Evolutionary conservation across 2,888 invertebrate species (phyloP).

Genomic region (Mamestra brassicae): DNA sequence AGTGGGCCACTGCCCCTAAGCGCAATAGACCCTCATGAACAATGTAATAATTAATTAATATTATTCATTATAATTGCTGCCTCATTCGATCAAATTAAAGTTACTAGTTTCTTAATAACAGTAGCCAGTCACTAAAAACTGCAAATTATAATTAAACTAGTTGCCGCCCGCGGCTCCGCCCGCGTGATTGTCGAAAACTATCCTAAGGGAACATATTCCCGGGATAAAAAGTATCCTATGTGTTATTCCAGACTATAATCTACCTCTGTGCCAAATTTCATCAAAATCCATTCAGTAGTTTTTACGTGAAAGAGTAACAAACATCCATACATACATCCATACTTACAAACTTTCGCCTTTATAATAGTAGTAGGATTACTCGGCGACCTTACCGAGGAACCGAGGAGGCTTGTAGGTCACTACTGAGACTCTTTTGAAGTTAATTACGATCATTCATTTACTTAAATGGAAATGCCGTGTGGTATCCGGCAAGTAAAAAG

Average conservation of each 20-base stretch:
- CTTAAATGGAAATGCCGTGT: background rate
- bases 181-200: too few relatives aligned
- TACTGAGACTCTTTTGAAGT: constrained; percentile 11
- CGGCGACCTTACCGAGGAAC: constrained; percentile 34
- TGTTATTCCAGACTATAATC: too few relatives aligned
- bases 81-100: constrained; percentile 21
- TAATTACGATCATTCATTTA: constrained; percentile 6
- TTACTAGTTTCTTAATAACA: constrained; percentile 32
- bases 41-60: constrained; percentile 12
- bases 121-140: constrained; percentile 1
- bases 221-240: too few relatives aligned
- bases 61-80: constrained; percentile 9
- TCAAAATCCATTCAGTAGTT: too few relatives aligned
- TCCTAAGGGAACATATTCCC: too few relatives aligned
- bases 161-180: too few relatives aligned
- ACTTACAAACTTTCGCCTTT: too few relatives aligned
- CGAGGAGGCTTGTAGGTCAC: constrained; percentile 9
- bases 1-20: constrained; percentile 7
- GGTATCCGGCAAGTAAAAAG: too few relatives aligned
- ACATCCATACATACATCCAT: too few relatives aligned
- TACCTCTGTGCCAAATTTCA: too few relatives aligned
- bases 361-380: too few relatives aligned
- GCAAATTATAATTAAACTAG: constrained; percentile 30
- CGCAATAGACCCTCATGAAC: background rate
- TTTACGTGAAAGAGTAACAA: too few relatives aligned